Evolutionary conservation across 2,113 vertebrate genomes (phyloP).

Genomic region (Alaudala cheleensis): DNA sequence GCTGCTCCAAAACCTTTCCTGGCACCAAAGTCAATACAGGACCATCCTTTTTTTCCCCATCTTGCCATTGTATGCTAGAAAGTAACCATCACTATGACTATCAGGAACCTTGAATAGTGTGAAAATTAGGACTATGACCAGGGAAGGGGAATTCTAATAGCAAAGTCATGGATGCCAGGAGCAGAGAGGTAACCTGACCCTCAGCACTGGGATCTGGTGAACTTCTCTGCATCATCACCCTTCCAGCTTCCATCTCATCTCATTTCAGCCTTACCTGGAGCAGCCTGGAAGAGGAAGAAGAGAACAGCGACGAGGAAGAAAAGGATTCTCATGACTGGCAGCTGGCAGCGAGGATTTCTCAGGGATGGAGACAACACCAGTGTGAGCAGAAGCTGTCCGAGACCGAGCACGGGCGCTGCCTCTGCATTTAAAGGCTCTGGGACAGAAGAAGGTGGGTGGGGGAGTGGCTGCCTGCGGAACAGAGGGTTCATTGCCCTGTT

Average conservation of each 20-base stretch:
- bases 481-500: slow-evolving; percentile 3
- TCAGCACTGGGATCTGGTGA: not conserved
- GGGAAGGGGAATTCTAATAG: not conserved
- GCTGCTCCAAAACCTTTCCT: not conserved
- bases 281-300: slow-evolving; percentile 57
- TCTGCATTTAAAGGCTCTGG: slow-evolving; percentile 22
- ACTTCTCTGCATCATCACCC: not conserved
- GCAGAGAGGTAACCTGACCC: not conserved
- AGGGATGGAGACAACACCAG: not conserved
- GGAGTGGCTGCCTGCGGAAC: not conserved
- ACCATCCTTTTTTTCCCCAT: not conserved
- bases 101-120: not conserved
- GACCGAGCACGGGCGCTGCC: not conserved
- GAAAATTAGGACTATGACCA: not conserved
- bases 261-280: slow-evolving; percentile 16
- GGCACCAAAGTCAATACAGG: not conserved
- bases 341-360: not conserved
- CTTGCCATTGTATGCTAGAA: not conserved
- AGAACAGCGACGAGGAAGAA: slow-evolving; percentile 44
- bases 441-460: not conserved
- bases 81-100: not conserved
- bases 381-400: not conserved
- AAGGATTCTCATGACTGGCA: slow-evolving; percentile 48
- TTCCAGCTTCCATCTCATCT: not conserved
- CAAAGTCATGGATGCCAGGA: not conserved